These are phyloP conservation scores for Sepioteuthis lessoniana DNA, from an alignment of 2,888 invertebrate genomes.

Conservation along the genomic window DNA sequence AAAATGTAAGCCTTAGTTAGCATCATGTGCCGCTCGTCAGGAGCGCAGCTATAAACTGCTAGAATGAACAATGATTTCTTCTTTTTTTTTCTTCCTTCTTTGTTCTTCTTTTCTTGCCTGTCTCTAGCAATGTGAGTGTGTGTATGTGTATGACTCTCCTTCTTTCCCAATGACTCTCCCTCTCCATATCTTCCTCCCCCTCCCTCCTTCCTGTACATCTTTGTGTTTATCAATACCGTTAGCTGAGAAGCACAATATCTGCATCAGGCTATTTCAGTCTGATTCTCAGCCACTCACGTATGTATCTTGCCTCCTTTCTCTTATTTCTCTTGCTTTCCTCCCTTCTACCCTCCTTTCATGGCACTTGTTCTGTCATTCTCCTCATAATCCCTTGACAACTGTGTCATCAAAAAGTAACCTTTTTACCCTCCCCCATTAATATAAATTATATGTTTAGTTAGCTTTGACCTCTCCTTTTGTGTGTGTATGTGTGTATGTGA, in stretches of 20 bases:
- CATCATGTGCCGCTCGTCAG: constrained; percentile 46
- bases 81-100: not conserved
- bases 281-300: constrained; percentile 46
- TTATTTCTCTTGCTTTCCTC: constrained; percentile 17
- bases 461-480: constrained; percentile 23
- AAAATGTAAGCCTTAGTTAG: constrained; percentile 43
- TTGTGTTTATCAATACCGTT: constrained; percentile 45
- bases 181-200: not conserved
- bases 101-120: constrained; percentile 20
- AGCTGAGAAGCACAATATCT: constrained; percentile 46
- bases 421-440: constrained; percentile 35
- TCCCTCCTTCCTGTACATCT: not conserved
- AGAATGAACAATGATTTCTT: constrained; percentile 24
- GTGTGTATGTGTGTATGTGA: not conserved
- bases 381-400: constrained; percentile 36
- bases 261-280: constrained; percentile 46
- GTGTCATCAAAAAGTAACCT: constrained; percentile 39
- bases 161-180: not conserved
- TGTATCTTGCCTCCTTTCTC: constrained; percentile 45
- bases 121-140: constrained; percentile 35
- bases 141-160: not conserved
- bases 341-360: constrained; percentile 3
- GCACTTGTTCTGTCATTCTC: constrained; percentile 36
- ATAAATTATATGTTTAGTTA: constrained; percentile 44
- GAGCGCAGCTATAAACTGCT: constrained; percentile 45